Evolutionary conservation across 2,113 vertebrate species (phyloP).

Genomic region (Dicerorhinus sumatrensis): DNA sequence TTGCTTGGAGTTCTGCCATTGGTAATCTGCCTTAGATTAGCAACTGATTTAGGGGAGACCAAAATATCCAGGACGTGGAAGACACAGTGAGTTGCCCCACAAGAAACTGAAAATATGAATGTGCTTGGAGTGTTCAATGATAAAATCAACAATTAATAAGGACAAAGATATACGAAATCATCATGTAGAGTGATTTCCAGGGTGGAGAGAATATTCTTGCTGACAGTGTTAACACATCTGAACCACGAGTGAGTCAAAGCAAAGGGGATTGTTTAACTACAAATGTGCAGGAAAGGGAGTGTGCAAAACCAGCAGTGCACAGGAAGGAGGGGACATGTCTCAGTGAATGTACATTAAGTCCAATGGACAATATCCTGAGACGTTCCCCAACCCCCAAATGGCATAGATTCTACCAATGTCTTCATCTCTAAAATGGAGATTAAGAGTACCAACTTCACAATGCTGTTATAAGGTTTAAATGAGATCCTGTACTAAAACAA

Average conservation of each 20-base stretch:
- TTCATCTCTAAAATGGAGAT: background rate
- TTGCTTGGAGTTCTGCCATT: slow-evolving; percentile 54
- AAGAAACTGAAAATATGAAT: slow-evolving; percentile 43
- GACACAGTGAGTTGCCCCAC: background rate
- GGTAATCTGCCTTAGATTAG: slow-evolving; percentile 45
- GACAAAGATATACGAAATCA: slow-evolving; percentile 1
- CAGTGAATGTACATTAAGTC: background rate
- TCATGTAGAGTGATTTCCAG: background rate
- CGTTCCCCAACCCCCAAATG: background rate
- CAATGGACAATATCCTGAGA: background rate
- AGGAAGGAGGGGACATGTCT: background rate
- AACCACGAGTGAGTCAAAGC: slow-evolving; percentile 6
- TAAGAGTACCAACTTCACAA: background rate
- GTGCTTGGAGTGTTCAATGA: background rate
- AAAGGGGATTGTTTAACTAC: background rate
- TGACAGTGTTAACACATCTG: background rate
- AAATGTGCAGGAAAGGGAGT: background rate
- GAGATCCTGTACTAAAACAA: slow-evolving; percentile 42
- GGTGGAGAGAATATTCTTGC: background rate
- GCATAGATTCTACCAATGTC: background rate
- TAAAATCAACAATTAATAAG: slow-evolving; percentile 47
- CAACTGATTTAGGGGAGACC: slow-evolving; percentile 19
- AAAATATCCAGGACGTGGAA: background rate
- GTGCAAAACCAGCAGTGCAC: background rate
- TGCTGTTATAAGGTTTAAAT: background rate